These are phyloP conservation scores for Eupleurogrammus muticus DNA, from an alignment of 2,797 vertebrate genomes.

Conservation along the genomic window DNA sequence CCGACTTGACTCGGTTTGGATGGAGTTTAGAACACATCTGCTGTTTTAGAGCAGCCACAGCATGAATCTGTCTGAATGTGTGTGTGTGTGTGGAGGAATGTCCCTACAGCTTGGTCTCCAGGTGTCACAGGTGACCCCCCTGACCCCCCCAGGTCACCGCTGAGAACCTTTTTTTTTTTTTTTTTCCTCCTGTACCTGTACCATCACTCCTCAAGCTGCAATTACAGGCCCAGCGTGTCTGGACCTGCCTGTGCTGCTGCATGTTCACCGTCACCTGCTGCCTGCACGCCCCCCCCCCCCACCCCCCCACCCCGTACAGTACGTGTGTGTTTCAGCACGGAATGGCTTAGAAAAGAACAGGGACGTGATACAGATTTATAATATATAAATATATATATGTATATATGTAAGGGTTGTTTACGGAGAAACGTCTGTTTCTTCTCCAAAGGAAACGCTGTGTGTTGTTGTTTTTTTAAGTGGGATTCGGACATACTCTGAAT, in stretches of 20 bases:
- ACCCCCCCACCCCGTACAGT: no score
- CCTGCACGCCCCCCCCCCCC: no score
- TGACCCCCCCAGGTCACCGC: slow-evolving; percentile 24
- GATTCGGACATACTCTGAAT: slow-evolving; percentile 33
- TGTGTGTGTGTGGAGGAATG: slow-evolving; percentile 47
- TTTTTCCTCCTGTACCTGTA: slow-evolving; percentile 11
- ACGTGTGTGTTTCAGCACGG: slow-evolving; percentile 19
- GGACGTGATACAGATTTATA: background rate
- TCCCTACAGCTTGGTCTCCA: slow-evolving; percentile 53
- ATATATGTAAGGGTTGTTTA: background rate
- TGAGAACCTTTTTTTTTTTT: no score
- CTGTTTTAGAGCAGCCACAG: background rate
- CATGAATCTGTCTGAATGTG: background rate
- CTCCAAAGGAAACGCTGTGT: slow-evolving; percentile 17
- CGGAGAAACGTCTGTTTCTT: background rate
- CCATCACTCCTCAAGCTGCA: slow-evolving; percentile 60
- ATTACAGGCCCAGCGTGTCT: slow-evolving; percentile 57
- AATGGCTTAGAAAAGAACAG: background rate
- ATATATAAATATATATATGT: no score
- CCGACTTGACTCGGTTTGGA: background rate
- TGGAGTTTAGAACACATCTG: slow-evolving; percentile 11
- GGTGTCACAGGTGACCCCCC: slow-evolving; percentile 64
- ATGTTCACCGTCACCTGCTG: slow-evolving; percentile 62
- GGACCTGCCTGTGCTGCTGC: slow-evolving; percentile 41
- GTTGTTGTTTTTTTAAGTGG: slow-evolving; percentile 26